phyloP scores from a whole-genome alignment of 1,140 invertebrate species.

The Temnothorax nylanderi region DNA sequence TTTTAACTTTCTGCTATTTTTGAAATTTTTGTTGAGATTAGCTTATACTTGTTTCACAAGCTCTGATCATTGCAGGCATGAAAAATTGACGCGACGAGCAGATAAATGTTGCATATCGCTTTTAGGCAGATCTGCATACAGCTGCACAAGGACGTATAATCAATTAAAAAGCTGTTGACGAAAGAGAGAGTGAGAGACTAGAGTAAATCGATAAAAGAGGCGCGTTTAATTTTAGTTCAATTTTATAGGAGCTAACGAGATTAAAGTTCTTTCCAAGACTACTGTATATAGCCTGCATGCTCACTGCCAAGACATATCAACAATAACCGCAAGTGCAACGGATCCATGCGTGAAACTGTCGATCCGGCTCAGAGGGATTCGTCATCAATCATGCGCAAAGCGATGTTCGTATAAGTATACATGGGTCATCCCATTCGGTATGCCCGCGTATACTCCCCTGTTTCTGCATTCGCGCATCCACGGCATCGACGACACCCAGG shows the following conservation, averaged over 20 bases:
- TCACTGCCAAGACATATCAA: conserved; percentile 21
- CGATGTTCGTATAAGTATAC: conserved; percentile 75
- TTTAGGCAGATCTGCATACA: not conserved
- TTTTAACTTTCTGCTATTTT: not conserved
- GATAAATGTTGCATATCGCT: conserved; percentile 14
- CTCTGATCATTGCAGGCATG: not conserved
- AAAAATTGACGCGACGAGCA: not conserved
- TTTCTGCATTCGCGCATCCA: conserved; percentile 30
- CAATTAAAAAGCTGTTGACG: not conserved
- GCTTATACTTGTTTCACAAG: not conserved
- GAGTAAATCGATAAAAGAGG: conserved; percentile 16
- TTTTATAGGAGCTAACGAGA: not conserved
- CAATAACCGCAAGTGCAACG: conserved; percentile 67
- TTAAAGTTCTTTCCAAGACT: conserved; percentile 46
- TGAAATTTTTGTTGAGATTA: not conserved
- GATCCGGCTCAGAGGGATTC: conserved; percentile 62
- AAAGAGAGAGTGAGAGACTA: not conserved
- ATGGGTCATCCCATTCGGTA: conserved; percentile 65
- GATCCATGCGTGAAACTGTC: conserved; percentile 56
- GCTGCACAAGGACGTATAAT: not conserved
- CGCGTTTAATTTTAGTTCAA: not conserved
- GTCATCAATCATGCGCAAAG: conserved; percentile 73
- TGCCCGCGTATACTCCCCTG: conserved; percentile 55
- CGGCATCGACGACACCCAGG: conserved; percentile 56
- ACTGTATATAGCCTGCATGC: conserved; percentile 4